Base-by-base conservation (phyloP, 2,113 vertebrate genomes). In the Ochotona curzoniae region DNA sequence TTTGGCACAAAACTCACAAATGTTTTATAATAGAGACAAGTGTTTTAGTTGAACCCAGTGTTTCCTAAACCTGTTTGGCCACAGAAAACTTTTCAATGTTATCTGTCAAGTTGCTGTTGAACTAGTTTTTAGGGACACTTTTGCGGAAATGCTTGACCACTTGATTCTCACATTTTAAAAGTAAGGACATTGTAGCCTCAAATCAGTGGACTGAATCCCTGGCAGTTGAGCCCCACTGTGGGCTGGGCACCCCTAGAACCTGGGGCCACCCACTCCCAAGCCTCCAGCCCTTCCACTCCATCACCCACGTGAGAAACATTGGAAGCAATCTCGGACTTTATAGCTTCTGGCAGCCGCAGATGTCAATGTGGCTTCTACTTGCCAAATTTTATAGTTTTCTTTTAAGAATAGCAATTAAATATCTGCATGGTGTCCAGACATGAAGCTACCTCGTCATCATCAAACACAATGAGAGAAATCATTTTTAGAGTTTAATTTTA, bases 381-480 rank as follows among this genome's bases (percentile, higher is more conserved):
- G 74, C 61, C 25, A 79, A 3, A 47, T 74, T 94, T 80, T 76
- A 49, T 63, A 69, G n/a, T 74, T 67, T 15, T 26, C 83, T 76
- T 76, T 47, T 47, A 82, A 76, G 76, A 13, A 54, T 17, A 15
- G 20, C 63, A n/a, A 54, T 74, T 67, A 89, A 66, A 54, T 63
- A 51, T 63, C 54, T 83, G 21, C 30, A 7, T 85, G 26, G 35
- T 30, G 20, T 76, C 18, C 63, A 89, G 20, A 75, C 71, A 28
- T 11, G 49, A 90, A 92, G 51, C 18, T 35, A 21, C 89, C 47
- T 89, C 51, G 54, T 81, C 35, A 63, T 9, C 38, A 14, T 63
- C 71, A 70, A 86, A 67, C 26, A 86, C 78, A 84, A 92, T 17
- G 44, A 87, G 44, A 82, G 64, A 82, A 89, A 38, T 91, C 38